Percentiles rank a stretch among this genome's conserved stretches.
phyloP scores from a whole-genome alignment of 1,140 invertebrate species.

The Drosophila bipectinata region DNA sequence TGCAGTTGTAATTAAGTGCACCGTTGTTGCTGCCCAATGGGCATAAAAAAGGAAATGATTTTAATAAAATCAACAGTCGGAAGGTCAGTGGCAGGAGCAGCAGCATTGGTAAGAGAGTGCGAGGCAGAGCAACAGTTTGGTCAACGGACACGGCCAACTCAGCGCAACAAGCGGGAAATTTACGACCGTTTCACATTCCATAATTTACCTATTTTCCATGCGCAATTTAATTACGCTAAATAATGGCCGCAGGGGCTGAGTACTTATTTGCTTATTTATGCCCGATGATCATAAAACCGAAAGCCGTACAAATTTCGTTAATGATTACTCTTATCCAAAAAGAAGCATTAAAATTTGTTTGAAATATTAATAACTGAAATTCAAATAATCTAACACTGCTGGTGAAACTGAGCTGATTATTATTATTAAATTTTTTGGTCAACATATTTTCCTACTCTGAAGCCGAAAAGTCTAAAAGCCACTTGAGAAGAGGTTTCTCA shows the following conservation, averaged over 20 bases:
- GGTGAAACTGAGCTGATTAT: no score
- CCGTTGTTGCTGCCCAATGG: conserved; percentile 29
- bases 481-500: neutral
- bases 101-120: neutral
- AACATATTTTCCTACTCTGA: no score
- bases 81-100: conserved; percentile 16
- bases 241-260: conserved; percentile 30
- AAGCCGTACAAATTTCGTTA: neutral
- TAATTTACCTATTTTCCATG: conserved; percentile 56
- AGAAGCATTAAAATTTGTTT: neutral
- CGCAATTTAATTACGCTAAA: conserved; percentile 55
- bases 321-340: neutral
- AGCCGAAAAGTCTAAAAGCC: neutral
- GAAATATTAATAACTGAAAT: neutral
- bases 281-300: conserved; percentile 5
- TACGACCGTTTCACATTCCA: conserved; percentile 49
- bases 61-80: conserved; percentile 55
- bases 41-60: conserved; percentile 44
- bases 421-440: no score
- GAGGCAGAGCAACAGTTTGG: conserved; percentile 50
- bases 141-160: conserved; percentile 39
- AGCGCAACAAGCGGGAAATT: conserved; percentile 40
- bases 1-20: conserved; percentile 62
- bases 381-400: neutral
- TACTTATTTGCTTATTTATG: conserved; percentile 28